Base-by-base conservation (phyloP, 1,140 invertebrate genomes). In the Penaeus japonicus region DNA sequence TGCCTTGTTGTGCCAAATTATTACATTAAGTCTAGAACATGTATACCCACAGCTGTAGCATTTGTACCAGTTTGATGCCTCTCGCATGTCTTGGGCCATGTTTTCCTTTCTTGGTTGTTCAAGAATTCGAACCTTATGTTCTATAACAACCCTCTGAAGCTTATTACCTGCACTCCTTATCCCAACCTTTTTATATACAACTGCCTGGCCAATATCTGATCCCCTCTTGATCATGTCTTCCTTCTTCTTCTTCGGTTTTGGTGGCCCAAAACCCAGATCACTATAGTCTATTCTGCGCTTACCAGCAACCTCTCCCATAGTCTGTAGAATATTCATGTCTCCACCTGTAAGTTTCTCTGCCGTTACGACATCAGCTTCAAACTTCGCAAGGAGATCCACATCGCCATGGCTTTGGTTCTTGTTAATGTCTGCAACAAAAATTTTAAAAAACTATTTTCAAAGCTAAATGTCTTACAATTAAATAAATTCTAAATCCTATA, bases 211-310 rank as follows among this genome's bases (percentile, higher is more conserved):
- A 55, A 90, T 90, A 82, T 90, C 90, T 12, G 89, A 81, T 39
- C 75, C 85, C 65, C 32, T 62, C 62, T 82, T 62, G 32, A 47
- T 47, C 30, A 54, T 78, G n/a, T 90, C 90, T 70, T 87, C 87
- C 24, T 83, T 83, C 57, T 88, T 84, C 55, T 87, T 90, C 89
- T 90, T 90, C 32, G 86, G 75, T 70, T 90, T 90, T 3, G 89
- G 78, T n/a, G 83, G 55, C 22, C 90, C 90, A 89, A 90, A 90
- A 27, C 90, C 90, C 27, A 90, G 79, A 84, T 90, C 87, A 77
- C 90, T 90, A 89, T 90, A 90, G 83, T 90, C 90, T 83, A 90
- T 89, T 80, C 90, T 90, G 73, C 90, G 81, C 80, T 90, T 90
- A 88, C 85, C 87, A 18, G 86, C 75, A 15, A 86, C 90, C 79